Percentiles rank a stretch among this genome's conserved stretches.
These are phyloP conservation scores for Piezodorus guildinii DNA, from an alignment of 1,140 invertebrate species.

Conservation along the genomic window DNA sequence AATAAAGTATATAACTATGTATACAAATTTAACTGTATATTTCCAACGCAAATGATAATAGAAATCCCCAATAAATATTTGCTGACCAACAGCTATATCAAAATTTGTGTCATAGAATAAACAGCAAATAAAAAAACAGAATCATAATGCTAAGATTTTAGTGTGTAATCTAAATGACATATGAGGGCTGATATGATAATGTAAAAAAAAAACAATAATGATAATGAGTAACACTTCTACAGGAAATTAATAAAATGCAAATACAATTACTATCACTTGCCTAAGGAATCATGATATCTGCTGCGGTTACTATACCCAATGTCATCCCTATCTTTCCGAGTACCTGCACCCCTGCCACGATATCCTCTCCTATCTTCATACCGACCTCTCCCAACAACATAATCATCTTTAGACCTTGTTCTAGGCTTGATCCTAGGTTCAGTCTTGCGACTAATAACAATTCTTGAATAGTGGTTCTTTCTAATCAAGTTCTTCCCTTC, in stretches of 20 bases:
- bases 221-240: background rate
- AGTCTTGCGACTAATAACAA: background rate
- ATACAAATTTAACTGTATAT: no score
- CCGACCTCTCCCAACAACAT: slow-evolving; percentile 34
- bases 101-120: no score
- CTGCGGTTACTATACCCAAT: background rate
- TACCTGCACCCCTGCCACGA: background rate
- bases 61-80: no score
- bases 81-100: no score
- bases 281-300: slow-evolving; percentile 6
- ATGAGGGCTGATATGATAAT: background rate
- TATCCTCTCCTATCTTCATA: slow-evolving; percentile 12
- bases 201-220: background rate
- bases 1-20: no score
- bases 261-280: background rate
- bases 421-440: background rate
- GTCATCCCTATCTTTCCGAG: slow-evolving; percentile 2
- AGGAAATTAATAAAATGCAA: background rate
- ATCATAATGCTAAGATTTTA: no score
- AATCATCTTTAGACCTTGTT: slow-evolving; percentile 24
- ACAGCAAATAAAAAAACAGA: no score
- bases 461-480: slow-evolving; percentile 6
- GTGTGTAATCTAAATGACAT: no score
- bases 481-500: background rate
- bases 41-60: no score